Conservation (phyloP, 2,888 invertebrate genomes). For the Lycophotia porphyrea region DNA sequence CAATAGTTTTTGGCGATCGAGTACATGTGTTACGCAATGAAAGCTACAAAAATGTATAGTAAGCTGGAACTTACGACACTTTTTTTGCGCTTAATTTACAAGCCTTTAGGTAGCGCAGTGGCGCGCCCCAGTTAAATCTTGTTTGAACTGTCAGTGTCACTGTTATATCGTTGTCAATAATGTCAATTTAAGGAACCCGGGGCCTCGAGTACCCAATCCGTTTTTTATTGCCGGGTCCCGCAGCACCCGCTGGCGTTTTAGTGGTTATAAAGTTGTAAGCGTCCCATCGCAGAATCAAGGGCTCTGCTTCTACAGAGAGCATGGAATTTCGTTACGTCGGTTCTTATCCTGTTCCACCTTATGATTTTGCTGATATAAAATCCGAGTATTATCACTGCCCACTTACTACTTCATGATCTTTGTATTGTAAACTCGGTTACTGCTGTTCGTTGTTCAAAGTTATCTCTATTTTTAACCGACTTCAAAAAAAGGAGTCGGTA, state of each 20-base stretch:
- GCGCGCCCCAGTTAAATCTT: too few relatives aligned
- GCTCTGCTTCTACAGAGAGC: not conserved
- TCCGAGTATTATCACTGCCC: constrained; percentile 23
- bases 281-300: not conserved
- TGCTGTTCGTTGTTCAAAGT: not conserved
- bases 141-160: too few relatives aligned
- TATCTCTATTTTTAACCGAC: not conserved
- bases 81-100: not conserved
- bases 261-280: not conserved
- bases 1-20: not conserved
- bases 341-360: not conserved
- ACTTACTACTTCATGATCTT: not conserved
- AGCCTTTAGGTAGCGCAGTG: too few relatives aligned
- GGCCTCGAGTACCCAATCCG: too few relatives aligned
- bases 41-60: not conserved
- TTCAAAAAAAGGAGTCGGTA: too few relatives aligned
- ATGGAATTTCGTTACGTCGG: not conserved
- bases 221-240: too few relatives aligned
- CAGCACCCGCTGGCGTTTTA: too few relatives aligned
- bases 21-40: not conserved
- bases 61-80: not conserved
- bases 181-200: too few relatives aligned
- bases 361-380: not conserved
- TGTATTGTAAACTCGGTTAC: not conserved
- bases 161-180: too few relatives aligned